Evolutionary conservation across 2,888 invertebrate genomes (phyloP), one percentile per base, ranked within the genome.

Genomic region (Polia nebulosa): DNA sequence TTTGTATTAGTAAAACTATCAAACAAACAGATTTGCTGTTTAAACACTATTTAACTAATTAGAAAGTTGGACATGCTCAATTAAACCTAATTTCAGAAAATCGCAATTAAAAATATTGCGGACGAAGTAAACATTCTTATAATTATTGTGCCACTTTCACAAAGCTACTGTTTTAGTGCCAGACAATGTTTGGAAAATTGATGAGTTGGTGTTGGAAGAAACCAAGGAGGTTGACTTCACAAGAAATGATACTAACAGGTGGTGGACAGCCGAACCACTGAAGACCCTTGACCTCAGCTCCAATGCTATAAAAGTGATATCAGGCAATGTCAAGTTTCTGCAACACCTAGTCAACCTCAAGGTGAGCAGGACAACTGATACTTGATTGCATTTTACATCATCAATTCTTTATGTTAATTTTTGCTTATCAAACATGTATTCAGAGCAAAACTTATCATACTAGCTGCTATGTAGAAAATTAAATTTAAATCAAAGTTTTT

Each of bases 231-330:
- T 97, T 55, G 97, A 97, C 88, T 96, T 97, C 82, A 91, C 96
- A 65, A 94, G 93, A 78, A 90, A 93, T 7, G 96, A 96, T 58
- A 96, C 96, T 45, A 96, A 96, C 78, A 96, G 96, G 76, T 99
- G 99, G 99, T 98, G 98, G 98, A 98, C 97, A 89, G 97, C 97
- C 85, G 97, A 97, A 83, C 97, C 98, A 3, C 93, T 99, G 27
- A 97, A 96, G 72, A 97, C 97, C 84, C 96, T 99, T 78, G 98
- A 98, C 91, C 95, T 98, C 63, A 97, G 98, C 88, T 97, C 97
- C 17, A 98, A 98, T 92, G 96, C 96, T 71, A 93, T 98, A 74
- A 96, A 96, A 70, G 92, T 91, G 76, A 94, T 98, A 85, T 97
- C 97, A 64, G 92, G 96, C 41, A 96, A 97, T 88, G 96, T 98